Conservation (phyloP, 2,888 invertebrate genomes). For the Rhagonycha lutea region DNA sequence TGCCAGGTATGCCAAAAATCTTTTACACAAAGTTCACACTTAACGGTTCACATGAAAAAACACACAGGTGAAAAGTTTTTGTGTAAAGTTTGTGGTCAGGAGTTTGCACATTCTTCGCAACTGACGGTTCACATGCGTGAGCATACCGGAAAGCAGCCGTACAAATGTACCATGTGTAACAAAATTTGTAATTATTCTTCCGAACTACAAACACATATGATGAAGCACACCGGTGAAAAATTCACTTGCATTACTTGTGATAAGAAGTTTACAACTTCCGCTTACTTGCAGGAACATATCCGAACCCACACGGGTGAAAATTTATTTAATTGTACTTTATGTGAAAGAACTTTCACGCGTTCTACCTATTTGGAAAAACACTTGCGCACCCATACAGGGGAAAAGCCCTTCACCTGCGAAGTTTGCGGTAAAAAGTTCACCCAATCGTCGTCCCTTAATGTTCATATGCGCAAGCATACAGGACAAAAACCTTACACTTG, state of each 20-base stretch:
- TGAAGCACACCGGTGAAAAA: conserved; percentile 50
- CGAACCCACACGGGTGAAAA: conserved; percentile 52
- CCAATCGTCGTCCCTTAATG: conserved; percentile 51
- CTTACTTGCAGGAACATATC: conserved; percentile 48
- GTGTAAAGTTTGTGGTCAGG: conserved; percentile 48
- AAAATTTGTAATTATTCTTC: conserved; percentile 51
- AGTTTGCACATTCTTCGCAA: conserved; percentile 52
- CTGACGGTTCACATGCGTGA: conserved; percentile 51
- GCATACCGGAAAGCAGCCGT: conserved; percentile 53
- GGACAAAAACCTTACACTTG: conserved; percentile 51
- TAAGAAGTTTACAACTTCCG: conserved; percentile 50
- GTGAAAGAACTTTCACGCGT: conserved; percentile 41
- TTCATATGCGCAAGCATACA: conserved; percentile 48
- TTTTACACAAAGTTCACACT: conserved; percentile 65
- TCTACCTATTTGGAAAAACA: conserved; percentile 56
- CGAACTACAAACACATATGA: conserved; percentile 49
- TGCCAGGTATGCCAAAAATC: conserved; percentile 62
- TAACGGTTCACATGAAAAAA: conserved; percentile 62
- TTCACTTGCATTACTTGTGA: conserved; percentile 49
- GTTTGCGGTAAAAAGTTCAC: conserved; percentile 50
- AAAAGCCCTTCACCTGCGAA: conserved; percentile 49
- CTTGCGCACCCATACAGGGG: conserved; percentile 57
- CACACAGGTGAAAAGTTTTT: conserved; percentile 55
- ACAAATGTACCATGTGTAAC: conserved; percentile 50
- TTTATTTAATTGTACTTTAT: conserved; percentile 52